Evolutionary conservation across 2,888 invertebrate species (phyloP).

Genomic region (Ametastegia equiseti): DNA sequence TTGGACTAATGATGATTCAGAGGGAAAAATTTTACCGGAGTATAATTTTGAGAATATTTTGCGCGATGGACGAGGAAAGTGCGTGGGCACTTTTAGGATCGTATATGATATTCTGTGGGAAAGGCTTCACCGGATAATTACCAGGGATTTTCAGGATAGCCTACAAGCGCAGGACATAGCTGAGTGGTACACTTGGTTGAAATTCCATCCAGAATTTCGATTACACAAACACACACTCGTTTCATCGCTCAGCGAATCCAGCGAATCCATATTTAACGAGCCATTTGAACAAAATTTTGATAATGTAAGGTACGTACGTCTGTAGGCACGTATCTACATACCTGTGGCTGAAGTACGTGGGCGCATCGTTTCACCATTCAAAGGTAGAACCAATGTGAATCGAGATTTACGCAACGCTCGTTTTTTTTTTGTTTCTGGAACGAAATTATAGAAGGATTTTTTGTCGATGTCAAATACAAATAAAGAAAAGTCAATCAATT

Average conservation of each 20-base stretch:
- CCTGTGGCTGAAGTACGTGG: too few relatives aligned
- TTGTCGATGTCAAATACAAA: too few relatives aligned
- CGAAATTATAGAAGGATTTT: neutral
- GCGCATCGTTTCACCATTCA: neutral
- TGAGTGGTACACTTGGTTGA: neutral
- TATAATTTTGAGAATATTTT: constrained; percentile 3
- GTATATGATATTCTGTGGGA: constrained; percentile 22
- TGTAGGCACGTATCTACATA: too few relatives aligned
- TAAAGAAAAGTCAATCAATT: too few relatives aligned
- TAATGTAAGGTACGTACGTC: neutral
- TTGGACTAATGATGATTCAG: too few relatives aligned
- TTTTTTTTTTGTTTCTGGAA: too few relatives aligned
- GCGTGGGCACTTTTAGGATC: neutral
- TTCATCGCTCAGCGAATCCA: neutral
- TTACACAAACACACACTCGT: neutral
- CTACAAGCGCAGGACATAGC: neutral
- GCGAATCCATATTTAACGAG: too few relatives aligned
- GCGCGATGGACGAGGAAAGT: neutral
- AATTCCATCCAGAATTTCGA: constrained; percentile 6
- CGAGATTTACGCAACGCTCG: neutral
- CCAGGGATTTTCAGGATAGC: constrained; percentile 3
- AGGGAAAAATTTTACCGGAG: neutral
- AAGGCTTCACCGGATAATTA: constrained; percentile 26
- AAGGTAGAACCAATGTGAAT: neutral
- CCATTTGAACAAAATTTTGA: neutral